Evolutionary conservation across 2,113 vertebrate genomes (phyloP).

Genomic region (Polyodon spathula): DNA sequence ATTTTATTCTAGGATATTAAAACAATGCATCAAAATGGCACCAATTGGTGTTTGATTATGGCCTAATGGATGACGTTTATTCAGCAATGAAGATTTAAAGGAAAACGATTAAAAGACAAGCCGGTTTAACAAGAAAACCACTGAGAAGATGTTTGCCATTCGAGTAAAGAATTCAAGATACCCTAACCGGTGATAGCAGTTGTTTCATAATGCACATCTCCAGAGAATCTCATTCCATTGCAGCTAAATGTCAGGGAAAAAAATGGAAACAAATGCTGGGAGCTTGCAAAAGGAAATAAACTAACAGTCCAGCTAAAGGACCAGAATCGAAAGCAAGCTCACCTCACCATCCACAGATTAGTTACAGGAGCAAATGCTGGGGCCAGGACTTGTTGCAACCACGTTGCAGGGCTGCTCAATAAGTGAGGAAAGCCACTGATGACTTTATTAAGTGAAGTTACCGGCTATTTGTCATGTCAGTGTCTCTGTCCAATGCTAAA

Average conservation of each 20-base stretch:
- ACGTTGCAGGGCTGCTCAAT: not conserved
- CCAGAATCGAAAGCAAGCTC: not conserved
- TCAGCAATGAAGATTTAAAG: not conserved
- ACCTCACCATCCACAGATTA: not conserved
- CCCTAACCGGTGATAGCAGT: too few relatives aligned
- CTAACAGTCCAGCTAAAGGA: not conserved
- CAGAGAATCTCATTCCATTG: too few relatives aligned
- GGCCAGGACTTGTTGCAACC: slow-evolving; percentile 1
- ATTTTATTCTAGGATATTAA: slow-evolving; percentile 9
- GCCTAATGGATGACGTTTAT: not conserved
- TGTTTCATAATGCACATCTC: too few relatives aligned
- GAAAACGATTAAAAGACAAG: not conserved
- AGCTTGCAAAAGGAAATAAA: too few relatives aligned
- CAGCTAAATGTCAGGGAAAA: too few relatives aligned
- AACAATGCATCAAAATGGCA: slow-evolving; percentile 5
- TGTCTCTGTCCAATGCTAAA: slow-evolving; percentile 19
- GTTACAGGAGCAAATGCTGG: not conserved
- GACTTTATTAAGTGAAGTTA: slow-evolving; percentile 24
- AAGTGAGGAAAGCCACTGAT: slow-evolving; percentile 8
- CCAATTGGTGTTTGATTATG: not conserved
- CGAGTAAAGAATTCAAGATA: too few relatives aligned
- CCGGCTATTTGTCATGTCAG: slow-evolving; percentile 17
- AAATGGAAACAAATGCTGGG: too few relatives aligned
- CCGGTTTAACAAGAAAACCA: not conserved
- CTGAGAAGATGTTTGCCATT: not conserved